Evolutionary conservation across 2,113 vertebrate genomes (phyloP), one percentile per base, ranked within the genome.

Genomic region (Crotalus tigris): DNA sequence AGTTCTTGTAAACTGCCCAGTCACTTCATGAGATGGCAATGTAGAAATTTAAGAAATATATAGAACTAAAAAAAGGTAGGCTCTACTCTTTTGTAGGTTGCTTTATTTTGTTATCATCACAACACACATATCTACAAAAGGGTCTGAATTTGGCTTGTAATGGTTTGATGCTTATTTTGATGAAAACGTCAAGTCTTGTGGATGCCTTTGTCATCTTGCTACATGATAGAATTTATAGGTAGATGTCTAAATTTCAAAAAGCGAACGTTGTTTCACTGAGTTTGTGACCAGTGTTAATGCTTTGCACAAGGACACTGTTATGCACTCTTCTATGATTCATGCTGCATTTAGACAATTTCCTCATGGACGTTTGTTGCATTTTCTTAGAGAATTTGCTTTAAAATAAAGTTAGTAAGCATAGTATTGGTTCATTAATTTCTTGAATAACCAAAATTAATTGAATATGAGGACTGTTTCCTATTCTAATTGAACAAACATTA

Each of bases 381-480:
- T 57, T 86, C 39, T 57, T 39, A 53, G 94, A 81, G 29, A n/a
- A 64, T 75, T 53, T n/a, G 53, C 21, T 92, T 96, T 94, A 95
- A 95, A 95, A 92, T 92, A 53, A 93, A 96, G 10, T 91, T 91
- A 61, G 94, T 89, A 58, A 4, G 46, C 85, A 58, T 94, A 2
- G 12, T 91, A 75, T 29, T 19, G 11, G 85, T 61, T 51, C 59
- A 92, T 3, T 93, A 92, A 44, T 93, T 85, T 87, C 4, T 39
- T 53, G 57, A 91, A 55, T 53, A 88, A 59, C 23, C 92, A 44
- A 55, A 58, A 91, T 26, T 69, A 81, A 87, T 1, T 29, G 93
- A 64, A 81, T 81, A 81, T 39, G 15, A 81, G n/a, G 33, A 81
- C 17, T 1, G n/a, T 33, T 75, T 75, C 69, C n/a, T 75, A 75